A percentile compares a stretch with the other conserved stretches of the same genome.
Conservation (phyloP, 2,113 vertebrate species). For the Centrocercus urophasianus region DNA sequence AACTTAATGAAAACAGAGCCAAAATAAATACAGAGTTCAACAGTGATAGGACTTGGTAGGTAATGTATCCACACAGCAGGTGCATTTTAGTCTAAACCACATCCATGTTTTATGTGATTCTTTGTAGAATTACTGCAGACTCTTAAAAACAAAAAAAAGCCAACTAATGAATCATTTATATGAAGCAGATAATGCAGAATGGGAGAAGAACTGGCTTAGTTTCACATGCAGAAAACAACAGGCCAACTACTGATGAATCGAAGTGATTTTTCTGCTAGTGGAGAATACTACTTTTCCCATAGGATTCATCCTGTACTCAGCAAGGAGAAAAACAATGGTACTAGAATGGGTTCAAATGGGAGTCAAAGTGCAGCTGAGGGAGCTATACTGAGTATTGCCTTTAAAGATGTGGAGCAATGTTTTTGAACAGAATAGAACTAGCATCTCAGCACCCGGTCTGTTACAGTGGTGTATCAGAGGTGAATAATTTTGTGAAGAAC, state of each 20-base stretch:
- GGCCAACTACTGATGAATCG: not conserved
- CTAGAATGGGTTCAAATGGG: not conserved
- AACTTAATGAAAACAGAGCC: not conserved
- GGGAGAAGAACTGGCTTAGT: not conserved
- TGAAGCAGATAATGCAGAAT: not conserved
- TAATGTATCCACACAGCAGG: not conserved
- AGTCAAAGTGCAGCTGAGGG: not conserved
- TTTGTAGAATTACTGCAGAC: slow-evolving; percentile 12
- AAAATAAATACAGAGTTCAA: not conserved
- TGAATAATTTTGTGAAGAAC: not conserved
- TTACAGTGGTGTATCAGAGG: not conserved
- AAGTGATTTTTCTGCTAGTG: not conserved
- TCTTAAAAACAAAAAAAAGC: not conserved
- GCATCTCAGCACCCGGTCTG: not conserved
- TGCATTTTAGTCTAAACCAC: not conserved
- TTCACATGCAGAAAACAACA: not conserved
- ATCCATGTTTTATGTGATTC: slow-evolving; percentile 34
- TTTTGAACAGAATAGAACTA: not conserved
- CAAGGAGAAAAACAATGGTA: not conserved
- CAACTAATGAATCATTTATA: not conserved
- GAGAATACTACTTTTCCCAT: not conserved
- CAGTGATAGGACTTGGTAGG: not conserved
- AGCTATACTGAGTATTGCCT: not conserved
- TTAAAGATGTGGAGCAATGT: not conserved
- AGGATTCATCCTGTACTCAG: not conserved